Evolutionary conservation across 2,888 invertebrate genomes (phyloP).

Genomic region (Griposia aprilina): DNA sequence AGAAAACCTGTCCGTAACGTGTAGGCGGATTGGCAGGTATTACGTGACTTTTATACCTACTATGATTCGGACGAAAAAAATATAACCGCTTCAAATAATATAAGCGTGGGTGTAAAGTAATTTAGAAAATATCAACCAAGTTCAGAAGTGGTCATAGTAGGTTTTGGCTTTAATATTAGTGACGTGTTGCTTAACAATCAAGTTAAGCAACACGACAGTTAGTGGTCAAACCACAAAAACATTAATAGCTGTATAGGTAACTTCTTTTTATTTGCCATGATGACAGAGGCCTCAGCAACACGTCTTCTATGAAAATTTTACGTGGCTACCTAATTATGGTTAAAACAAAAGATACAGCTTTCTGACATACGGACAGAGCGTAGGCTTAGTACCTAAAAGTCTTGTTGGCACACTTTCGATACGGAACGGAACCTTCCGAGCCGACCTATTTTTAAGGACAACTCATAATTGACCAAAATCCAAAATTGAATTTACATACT

Average conservation of each 20-base stretch:
- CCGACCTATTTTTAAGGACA: background rate
- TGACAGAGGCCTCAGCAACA: background rate
- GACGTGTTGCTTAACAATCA: background rate
- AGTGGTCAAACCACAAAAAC: background rate
- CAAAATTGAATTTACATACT: background rate
- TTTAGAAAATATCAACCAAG: slow-evolving; percentile 23
- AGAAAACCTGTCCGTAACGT: slow-evolving; percentile 19
- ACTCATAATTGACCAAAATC: background rate
- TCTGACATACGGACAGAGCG: background rate
- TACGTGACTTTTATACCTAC: slow-evolving; percentile 10
- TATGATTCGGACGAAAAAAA: background rate
- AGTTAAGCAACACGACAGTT: background rate
- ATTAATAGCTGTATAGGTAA: background rate
- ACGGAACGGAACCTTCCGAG: background rate
- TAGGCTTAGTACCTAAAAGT: background rate
- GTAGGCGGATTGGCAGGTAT: slow-evolving; percentile 11
- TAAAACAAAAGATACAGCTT: background rate
- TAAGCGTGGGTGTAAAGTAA: slow-evolving; percentile 21
- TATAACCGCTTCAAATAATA: background rate
- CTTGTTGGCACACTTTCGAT: background rate
- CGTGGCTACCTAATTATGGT: background rate
- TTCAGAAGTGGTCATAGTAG: slow-evolving; percentile 13
- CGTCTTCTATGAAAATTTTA: background rate
- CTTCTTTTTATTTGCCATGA: background rate
- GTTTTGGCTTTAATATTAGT: slow-evolving; percentile 14